Evolutionary conservation across 2,888 invertebrate species (phyloP), one percentile per base, ranked within the genome.

Genomic region (Phytoseiulus persimilis): DNA sequence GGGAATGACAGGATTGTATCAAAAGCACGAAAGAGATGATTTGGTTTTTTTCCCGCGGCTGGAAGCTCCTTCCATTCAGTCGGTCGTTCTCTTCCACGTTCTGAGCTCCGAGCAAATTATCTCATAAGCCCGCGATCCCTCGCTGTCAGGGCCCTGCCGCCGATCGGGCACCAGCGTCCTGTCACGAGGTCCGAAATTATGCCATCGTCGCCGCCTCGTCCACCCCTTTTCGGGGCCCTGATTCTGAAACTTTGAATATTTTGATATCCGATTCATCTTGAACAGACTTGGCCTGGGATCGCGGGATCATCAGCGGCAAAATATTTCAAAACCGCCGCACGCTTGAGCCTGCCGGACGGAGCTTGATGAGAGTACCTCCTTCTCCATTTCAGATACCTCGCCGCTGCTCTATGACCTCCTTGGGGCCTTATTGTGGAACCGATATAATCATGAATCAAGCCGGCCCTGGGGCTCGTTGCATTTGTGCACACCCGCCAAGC

Each of bases 341-440:
- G n/a, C n/a, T n/a, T n/a, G n/a, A n/a, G n/a, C n/a, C n/a, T n/a
- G n/a, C n/a, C n/a, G n/a, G n/a, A n/a, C n/a, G n/a, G n/a, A n/a
- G n/a, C n/a, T n/a, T n/a, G n/a, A n/a, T n/a, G n/a, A n/a, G n/a
- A n/a, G n/a, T n/a, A n/a, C n/a, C n/a, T n/a, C 9, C 9, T 39
- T 39, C 39, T 65, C 33, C 31, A 31, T 32, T 87, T 11, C 87
- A 87, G 87, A 87, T 87, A 87, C 87, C 87, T 87, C 87, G 87
- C 33, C 87, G 87, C 87, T 31, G 87, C 87, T 87, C 87, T 33
- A 87, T 87, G 87, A 87, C 87, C 87, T 87, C 87, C 87, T 32
- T 87, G 23, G 87, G 87, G 87, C 87, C 87, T 87, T 87, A 87
- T 45, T 87, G 32, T 87, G 87, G 32, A 45, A 87, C 87, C 11